Evolutionary conservation across 2,797 vertebrate species (phyloP).

Genomic region (Sebastolobus alascanus): DNA sequence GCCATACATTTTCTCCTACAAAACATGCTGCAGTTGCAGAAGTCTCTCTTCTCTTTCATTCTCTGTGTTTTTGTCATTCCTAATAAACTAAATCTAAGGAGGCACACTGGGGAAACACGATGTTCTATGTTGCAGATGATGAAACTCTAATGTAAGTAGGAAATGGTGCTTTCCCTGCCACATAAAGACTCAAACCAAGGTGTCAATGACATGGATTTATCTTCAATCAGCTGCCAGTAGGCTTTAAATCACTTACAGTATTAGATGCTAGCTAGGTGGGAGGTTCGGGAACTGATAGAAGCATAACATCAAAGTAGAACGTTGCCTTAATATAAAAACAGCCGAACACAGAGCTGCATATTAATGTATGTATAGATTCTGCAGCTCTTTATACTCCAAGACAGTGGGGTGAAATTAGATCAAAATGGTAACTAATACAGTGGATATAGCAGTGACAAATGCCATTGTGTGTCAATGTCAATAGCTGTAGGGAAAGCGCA

Average conservation of each 20-base stretch:
- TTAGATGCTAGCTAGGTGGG: not conserved
- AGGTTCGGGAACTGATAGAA: not conserved
- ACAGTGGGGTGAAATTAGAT: not conserved
- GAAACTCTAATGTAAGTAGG: slow-evolving; percentile 6
- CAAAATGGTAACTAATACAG: not conserved
- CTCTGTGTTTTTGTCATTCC: not conserved
- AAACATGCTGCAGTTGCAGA: not conserved
- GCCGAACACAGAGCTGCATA: not conserved
- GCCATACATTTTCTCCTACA: not conserved
- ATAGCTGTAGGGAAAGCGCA: not conserved
- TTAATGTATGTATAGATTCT: not conserved
- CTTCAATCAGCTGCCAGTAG: slow-evolving; percentile 2
- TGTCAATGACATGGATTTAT: slow-evolving; percentile 1
- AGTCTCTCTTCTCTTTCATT: not conserved
- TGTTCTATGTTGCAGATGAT: slow-evolving; percentile 1
- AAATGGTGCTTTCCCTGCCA: not conserved
- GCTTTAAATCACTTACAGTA: not conserved
- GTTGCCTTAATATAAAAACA: not conserved
- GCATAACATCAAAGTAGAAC: not conserved
- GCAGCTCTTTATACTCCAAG: not conserved
- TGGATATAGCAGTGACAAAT: not conserved
- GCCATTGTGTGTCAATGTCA: not conserved
- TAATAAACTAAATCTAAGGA: slow-evolving; percentile 1
- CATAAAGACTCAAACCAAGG: slow-evolving; percentile 5
- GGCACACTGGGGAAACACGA: not conserved